A percentile compares a stretch with the other conserved stretches of the same genome.
Conservation (phyloP, 2,797 vertebrate genomes). For the Pampus argenteus region DNA sequence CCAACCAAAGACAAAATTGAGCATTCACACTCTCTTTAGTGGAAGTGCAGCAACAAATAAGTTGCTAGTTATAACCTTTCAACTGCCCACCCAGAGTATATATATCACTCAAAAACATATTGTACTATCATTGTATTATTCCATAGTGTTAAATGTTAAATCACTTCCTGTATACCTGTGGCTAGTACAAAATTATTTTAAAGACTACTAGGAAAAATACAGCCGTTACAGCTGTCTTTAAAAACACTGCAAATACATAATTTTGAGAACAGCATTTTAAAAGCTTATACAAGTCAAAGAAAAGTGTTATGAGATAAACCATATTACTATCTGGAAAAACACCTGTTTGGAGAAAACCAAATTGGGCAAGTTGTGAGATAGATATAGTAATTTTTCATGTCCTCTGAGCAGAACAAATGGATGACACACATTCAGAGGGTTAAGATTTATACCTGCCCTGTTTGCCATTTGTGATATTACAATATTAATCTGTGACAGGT, state of each 20-base stretch:
- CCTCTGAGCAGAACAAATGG: constrained; percentile 15
- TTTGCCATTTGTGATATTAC: constrained; percentile 75
- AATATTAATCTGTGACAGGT: constrained; percentile 79
- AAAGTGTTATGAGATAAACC: background rate
- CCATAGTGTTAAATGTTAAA: background rate
- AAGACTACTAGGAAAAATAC: background rate
- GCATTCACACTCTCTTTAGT: constrained; percentile 40
- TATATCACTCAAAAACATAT: constrained; percentile 2
- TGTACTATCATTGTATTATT: background rate
- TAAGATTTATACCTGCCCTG: constrained; percentile 60
- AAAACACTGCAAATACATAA: too few relatives aligned
- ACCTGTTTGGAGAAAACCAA: background rate
- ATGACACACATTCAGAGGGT: constrained; percentile 42
- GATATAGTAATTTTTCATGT: background rate
- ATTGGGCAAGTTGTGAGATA: background rate
- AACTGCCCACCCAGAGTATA: background rate
- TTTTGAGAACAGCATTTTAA: background rate
- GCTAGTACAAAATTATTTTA: background rate
- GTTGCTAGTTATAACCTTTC: background rate
- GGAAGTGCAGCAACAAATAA: constrained; percentile 45
- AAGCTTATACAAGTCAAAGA: background rate
- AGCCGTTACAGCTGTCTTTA: background rate
- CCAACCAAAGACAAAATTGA: constrained; percentile 17
- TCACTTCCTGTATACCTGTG: background rate
- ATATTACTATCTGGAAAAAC: background rate